Base-by-base conservation (phyloP, 1,140 invertebrate species). In the Sycobia sp. region DNA sequence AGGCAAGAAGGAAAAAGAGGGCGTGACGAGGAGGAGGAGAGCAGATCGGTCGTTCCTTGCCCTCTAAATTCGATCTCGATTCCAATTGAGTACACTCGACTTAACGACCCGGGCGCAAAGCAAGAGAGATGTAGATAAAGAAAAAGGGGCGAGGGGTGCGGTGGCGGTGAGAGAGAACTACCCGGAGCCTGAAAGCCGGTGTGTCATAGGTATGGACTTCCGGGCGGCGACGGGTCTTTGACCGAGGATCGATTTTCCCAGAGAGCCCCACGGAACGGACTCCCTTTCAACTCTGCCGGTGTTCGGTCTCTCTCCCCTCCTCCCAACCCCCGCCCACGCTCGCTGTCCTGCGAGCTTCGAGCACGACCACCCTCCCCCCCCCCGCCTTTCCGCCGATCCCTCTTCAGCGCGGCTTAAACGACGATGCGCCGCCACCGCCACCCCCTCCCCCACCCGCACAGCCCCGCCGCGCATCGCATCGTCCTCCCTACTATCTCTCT, bases 151-250 rank as follows among this genome's bases (percentile, higher is more conserved):
- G 13, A 25, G 14, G 34, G 44, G 16, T 32, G 29, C 29, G 29
- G 29, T 7, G 29, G 29, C 29, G 29, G 29, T 11, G 27, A 36
- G 39, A 29, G 39, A 53, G 16, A 16, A 11, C 14, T 14, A 25
- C 8, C 13, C 44, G 39, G 32, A 36, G 44, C 61, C 34, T 27
- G 41, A 29, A 54, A 39, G 44, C 22, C 5, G 1, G 22, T 58
- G 62, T 58, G n/a, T n/a, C 46, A n/a, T n/a, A 64, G 65, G 50
- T n/a, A n/a, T 63, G 61, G 50, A 58, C 56, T 67, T 63, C 62
- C 51, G 29, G 29, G 4, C 5, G 29, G 11, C 29, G 29, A 11
- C 29, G 54, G 66, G 66, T 68, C 66, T 67, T 61, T 67, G 62
- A 61, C 54, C 66, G 38, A 27, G 53, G 34, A 68, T 64, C 66